These are phyloP conservation scores for Pipra filicauda DNA, from an alignment of 2,113 vertebrate genomes.

Conservation along the genomic window DNA sequence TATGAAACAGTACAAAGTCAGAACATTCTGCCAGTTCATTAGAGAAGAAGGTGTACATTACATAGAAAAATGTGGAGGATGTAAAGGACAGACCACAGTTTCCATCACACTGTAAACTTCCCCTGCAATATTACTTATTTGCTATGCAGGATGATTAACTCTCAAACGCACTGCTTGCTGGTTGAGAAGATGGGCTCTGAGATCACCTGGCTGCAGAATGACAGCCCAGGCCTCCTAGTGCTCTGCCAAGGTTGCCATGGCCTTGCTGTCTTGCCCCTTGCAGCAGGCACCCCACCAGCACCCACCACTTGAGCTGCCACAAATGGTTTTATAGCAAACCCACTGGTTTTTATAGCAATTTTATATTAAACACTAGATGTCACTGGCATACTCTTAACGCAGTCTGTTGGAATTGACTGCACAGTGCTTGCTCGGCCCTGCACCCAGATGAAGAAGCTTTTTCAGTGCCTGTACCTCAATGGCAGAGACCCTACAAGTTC, in stretches of 20 bases:
- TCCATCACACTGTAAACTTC: neutral
- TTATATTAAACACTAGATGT: constrained; percentile 69
- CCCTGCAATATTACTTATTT: rapidly evolving
- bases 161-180: neutral
- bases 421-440: neutral
- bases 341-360: rapidly evolving
- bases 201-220: neutral
- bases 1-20: rapidly evolving
- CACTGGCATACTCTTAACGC: constrained; percentile 64
- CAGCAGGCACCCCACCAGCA: neutral
- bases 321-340: neutral
- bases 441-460: neutral
- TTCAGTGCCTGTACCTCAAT: neutral
- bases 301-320: neutral
- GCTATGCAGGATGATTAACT: neutral
- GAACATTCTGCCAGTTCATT: neutral
- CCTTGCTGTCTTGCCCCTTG: neutral
- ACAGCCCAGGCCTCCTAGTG: neutral
- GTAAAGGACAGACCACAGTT: neutral
- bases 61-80: neutral
- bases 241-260: neutral
- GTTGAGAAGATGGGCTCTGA: neutral
- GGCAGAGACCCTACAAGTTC: neutral
- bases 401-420: neutral
- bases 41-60: neutral